phyloP scores from a whole-genome alignment of 2,113 vertebrate species.

The Suncus etruscus region DNA sequence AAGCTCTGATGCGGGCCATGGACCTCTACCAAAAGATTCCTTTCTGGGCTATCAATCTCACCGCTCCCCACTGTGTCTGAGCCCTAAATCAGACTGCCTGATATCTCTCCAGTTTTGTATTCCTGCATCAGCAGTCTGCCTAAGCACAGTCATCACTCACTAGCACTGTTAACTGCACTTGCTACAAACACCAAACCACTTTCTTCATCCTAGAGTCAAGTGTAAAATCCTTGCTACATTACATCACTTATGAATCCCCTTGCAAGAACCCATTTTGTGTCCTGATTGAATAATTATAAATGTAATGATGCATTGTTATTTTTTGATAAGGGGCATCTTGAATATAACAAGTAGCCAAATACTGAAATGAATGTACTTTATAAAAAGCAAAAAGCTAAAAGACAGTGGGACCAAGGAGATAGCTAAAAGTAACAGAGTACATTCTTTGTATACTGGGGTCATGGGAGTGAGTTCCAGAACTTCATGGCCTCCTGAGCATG shows the following conservation, averaged over 20 bases:
- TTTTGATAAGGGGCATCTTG: constrained; percentile 28
- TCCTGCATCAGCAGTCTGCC: constrained; percentile 89
- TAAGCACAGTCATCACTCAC: constrained; percentile 87
- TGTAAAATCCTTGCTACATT: constrained; percentile 54
- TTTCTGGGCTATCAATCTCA: constrained; percentile 89
- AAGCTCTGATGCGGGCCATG: constrained; percentile 88
- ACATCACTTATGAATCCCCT: constrained; percentile 37
- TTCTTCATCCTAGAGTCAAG: constrained; percentile 66
- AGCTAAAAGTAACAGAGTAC: no score
- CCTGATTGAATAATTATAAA: constrained; percentile 51
- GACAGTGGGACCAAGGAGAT: no score
- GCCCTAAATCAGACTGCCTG: constrained; percentile 88
- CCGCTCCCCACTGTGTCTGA: constrained; percentile 82
- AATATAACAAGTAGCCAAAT: constrained; percentile 28
- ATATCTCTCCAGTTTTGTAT: constrained; percentile 87
- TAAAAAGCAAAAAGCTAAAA: not conserved
- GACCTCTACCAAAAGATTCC: constrained; percentile 90
- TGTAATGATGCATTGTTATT: constrained; percentile 37
- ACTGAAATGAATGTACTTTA: not conserved
- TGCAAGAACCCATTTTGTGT: not conserved
- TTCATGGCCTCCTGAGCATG: no score
- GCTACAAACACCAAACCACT: constrained; percentile 79
- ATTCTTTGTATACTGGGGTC: no score
- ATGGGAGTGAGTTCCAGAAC: no score
- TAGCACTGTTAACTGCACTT: constrained; percentile 80